Percentiles rank a stretch among this genome's conserved stretches.
Evolutionary conservation across 2,797 vertebrate genomes (phyloP).

Genomic region (Cichlasoma orientale): DNA sequence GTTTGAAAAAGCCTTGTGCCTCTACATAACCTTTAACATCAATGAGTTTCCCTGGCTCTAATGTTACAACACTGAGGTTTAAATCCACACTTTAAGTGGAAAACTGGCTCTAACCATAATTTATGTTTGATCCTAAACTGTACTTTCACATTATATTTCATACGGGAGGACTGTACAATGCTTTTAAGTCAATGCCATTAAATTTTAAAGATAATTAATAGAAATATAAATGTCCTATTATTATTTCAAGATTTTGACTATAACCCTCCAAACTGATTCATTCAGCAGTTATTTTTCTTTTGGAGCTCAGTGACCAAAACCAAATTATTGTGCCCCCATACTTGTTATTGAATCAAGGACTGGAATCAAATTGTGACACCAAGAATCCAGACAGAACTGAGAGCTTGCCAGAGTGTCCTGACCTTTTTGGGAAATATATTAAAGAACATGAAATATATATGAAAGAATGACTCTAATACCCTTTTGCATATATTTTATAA

Average conservation of each 20-base stretch:
- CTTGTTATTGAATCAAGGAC: neutral
- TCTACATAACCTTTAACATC: neutral
- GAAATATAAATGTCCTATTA: neutral
- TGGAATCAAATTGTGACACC: neutral
- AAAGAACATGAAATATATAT: neutral
- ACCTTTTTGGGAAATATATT: neutral
- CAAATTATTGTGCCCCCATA: neutral
- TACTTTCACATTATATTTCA: neutral
- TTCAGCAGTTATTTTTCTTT: neutral
- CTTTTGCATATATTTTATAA: conserved; percentile 2
- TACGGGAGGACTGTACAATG: neutral
- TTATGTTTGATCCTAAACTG: too few relatives aligned
- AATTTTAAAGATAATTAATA: neutral
- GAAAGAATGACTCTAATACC: neutral
- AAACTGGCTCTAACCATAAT: too few relatives aligned
- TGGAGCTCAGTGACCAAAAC: neutral
- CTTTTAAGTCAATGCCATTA: neutral
- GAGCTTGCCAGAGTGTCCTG: neutral
- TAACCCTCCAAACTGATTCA: neutral
- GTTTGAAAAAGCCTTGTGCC: neutral
- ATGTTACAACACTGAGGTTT: neutral
- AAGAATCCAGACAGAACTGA: neutral
- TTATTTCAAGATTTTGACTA: neutral
- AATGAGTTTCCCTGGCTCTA: neutral
- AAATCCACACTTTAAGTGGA: neutral